Conservation (phyloP, 1,140 invertebrate genomes). For the Drosophila seguyi region DNA sequence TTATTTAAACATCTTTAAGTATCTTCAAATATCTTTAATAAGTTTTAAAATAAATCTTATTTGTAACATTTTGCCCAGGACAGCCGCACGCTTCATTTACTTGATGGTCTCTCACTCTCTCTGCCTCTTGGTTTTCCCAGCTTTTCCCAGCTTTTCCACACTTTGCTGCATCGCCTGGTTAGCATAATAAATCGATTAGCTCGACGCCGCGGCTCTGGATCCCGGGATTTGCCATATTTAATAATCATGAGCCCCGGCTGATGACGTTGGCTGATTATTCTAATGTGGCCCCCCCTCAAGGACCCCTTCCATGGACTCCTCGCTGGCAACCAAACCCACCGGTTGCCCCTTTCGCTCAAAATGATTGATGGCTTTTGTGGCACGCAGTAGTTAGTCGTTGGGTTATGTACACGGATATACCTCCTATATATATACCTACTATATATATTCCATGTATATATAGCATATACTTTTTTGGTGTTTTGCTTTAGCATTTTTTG, state of each 20-base stretch:
- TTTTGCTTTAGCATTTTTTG: slow-evolving; percentile 74
- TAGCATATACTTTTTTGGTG: slow-evolving; percentile 43
- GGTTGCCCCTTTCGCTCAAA: slow-evolving; percentile 81
- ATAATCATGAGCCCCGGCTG: slow-evolving; percentile 71
- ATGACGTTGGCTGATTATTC: slow-evolving; percentile 79
- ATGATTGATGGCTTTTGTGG: slow-evolving; percentile 83
- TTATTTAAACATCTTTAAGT: background rate
- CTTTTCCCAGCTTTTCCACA: slow-evolving; percentile 43
- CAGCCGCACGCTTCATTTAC: slow-evolving; percentile 66
- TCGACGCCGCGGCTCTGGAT: slow-evolving; percentile 31
- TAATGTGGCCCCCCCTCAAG: slow-evolving; percentile 47
- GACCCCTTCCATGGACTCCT: slow-evolving; percentile 11
- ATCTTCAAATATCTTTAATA: slow-evolving; percentile 12
- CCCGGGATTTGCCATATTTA: slow-evolving; percentile 76
- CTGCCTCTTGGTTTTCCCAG: slow-evolving; percentile 7
- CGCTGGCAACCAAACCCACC: slow-evolving; percentile 26
- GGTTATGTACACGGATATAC: slow-evolving; percentile 39
- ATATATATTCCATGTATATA: slow-evolving; percentile 14
- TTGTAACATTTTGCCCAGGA: background rate
- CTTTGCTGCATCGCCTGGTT: slow-evolving; percentile 80
- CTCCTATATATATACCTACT: slow-evolving; percentile 2
- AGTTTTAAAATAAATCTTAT: slow-evolving; percentile 24
- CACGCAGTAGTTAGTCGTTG: slow-evolving; percentile 62
- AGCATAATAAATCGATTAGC: slow-evolving; percentile 84
- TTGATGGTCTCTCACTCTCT: slow-evolving; percentile 29